A percentile compares a stretch with the other conserved stretches of the same genome.
phyloP scores from a whole-genome alignment of 2,888 invertebrate species.

The Adineta ricciae region DNA sequence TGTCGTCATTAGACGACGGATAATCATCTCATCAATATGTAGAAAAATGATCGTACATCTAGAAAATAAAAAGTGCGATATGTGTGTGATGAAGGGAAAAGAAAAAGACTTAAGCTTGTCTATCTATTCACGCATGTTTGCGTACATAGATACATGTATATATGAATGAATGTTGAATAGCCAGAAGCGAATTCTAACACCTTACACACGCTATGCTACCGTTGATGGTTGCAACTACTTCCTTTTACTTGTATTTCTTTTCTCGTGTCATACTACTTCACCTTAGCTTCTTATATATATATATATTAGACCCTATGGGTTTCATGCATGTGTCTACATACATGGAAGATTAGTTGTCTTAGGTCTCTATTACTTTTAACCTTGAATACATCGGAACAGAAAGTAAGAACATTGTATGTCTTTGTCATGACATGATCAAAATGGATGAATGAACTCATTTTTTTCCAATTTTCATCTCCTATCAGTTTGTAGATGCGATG shows the following conservation, averaged over 20 bases:
- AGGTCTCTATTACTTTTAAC: neutral
- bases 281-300: neutral
- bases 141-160: neutral
- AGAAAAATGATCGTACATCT: neutral
- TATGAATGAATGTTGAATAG: neutral
- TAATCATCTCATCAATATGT: neutral
- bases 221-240: neutral
- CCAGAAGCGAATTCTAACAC: neutral
- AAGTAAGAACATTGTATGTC: neutral
- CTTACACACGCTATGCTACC: neutral
- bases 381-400: neutral
- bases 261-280: neutral
- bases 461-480: neutral
- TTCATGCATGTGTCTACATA: neutral
- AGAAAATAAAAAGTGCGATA: too few species aligned
- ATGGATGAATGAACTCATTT: neutral
- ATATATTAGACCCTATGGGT: neutral
- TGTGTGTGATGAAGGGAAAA: neutral
- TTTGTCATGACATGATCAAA: neutral
- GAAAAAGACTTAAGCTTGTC: neutral
- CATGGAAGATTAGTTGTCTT: neutral
- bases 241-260: neutral
- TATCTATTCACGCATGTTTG: constrained; percentile 4
- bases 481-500: neutral
- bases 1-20: constrained; percentile 5